Evolutionary conservation across 2,797 vertebrate species (phyloP), one percentile per base, ranked within the genome.

Genomic region (Alauda arvensis): DNA sequence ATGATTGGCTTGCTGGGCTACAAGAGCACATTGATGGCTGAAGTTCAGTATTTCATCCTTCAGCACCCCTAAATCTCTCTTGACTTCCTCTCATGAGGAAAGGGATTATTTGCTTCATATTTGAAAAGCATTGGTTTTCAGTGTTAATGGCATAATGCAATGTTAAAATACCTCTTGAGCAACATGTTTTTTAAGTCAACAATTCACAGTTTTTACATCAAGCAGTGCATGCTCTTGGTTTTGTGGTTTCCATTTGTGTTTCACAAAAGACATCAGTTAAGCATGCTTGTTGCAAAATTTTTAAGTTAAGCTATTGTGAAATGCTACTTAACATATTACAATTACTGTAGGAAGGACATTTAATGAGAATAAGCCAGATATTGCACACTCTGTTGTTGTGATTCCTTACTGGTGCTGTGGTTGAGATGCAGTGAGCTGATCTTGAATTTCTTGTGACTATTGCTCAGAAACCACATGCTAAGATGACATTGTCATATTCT

Each of bases 211-310:
- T 86, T 91, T 94, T 89, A 90, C 75, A 93, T 87, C 84, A 94
- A 87, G 74, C 67, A 65, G 26, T 82, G 40, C 65, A 61, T 83
- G 69, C 71, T 87, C 89, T 92, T 67, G 82, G 85, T 78, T 77
- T 92, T 83, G 92, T 91, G 94, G 88, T 90, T 95, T 93, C 76
- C 59, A 82, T 85, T 92, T 89, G 69, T 94, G 24, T 87, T 94
- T 83, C 81, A 94, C 65, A 90, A 83, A 68, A 67, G 51, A 70
- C 67, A 91, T 77, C 77, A 92, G 83, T 93, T 91, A 85, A 93
- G 31, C 37, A 61, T 92, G 63, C 79, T 83, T 91, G 90, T 94
- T 92, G 53, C 90, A 95, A 92, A 94, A 93, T 62, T 94, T 69
- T 71, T 34, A 91, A 69, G 59, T 92, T 75, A 81, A 85, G 53